Base-by-base conservation (phyloP, 2,888 invertebrate genomes). In the Epicampocera succincta region DNA sequence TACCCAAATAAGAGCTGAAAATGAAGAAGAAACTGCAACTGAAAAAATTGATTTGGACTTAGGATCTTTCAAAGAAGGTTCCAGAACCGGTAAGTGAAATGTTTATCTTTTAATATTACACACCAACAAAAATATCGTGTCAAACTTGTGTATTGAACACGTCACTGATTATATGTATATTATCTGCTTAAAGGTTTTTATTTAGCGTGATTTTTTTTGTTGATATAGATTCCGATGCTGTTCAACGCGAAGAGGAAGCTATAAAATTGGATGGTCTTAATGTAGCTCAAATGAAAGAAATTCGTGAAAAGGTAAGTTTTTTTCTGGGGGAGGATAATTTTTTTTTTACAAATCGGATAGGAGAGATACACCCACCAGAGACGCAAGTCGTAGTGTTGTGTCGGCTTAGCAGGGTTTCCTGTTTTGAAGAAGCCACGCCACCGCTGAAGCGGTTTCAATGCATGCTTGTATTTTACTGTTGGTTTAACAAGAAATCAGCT, bases 181-280 rank as follows among this genome's bases (percentile, higher is more conserved):
- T 46, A n/a, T 38, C 0, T n/a, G 58, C 29, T 21, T 17, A 17
- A 19, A 60, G 0, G 1, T 68, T 46, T 21, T 6, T 17, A 3
- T 13, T 56, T 33, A 58, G 40, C 9, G 17, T 5, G 25, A 25
- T 25, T 25, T 69, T 46, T 15, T 6, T 17, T 9, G 4, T 56
- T 40, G 54, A 40, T 9, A 17, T 80, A 94, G 99, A 99, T 92
- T 96, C 97, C 91, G 97, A 98, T 91, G 95, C 95, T 5, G 94
- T 98, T 48, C 92, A 95, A 89, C 94, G 98, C 85, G 99, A 99
- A 92, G 98, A 97, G 91, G 98, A 99, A 92, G 97, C 98, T 0
- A 98, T 99, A 86, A 96, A 97, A 89, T 92, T 99, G 71, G 99
- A 99, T 92, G 97, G 97, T 3, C 92, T 99, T 78, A 99, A 96